Base-by-base conservation (phyloP, 1,140 invertebrate species). In the Elysia chlorotica region DNA sequence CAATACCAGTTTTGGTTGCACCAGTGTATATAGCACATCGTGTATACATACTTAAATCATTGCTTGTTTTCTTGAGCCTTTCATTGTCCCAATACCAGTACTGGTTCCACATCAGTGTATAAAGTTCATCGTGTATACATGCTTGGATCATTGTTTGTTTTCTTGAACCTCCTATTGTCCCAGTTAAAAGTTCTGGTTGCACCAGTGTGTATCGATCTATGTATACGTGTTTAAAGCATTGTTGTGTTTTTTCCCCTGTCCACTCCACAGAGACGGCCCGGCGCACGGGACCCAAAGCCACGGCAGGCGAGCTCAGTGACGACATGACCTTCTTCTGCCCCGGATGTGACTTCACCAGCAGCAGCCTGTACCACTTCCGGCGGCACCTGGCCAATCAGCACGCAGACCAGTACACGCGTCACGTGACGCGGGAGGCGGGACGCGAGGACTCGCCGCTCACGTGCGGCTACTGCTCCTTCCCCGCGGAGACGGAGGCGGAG, bases 301-400 rank as follows among this genome's bases (percentile, higher is more conserved):
- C 31, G n/a, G 56, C 30, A 54, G n/a, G n/a, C n/a, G n/a, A n/a
- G n/a, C n/a, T n/a, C n/a, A n/a, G n/a, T n/a, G n/a, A n/a, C n/a
- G n/a, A n/a, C n/a, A n/a, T 61, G 41, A 63, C 38, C 31, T 78
- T 72, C 41, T 54, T 65, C 0, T 78, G 77, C 65, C 67, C 66
- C 28, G 57, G 65, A 21, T 78, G 77, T 38, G 30, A 63, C 41
- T 78, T 63, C 65, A 53, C 41, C 1, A 59, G 66, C 17, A 74
- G 74, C 21, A 74, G 73, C 28, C 66, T 78, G 1, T 76, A 76
- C 37, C 68, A 76, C n/a, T 78, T 65, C 41, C 62, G 77, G 2
- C 59, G 71, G 2, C 77, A 78, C 41, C 30, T 75, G 28, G 70
- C 73, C 33, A 21, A 38, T 2, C 54, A 69, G 41, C 76, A 77